Conservation (phyloP, 2,113 vertebrate species). For the Cyanoliseus patagonus region DNA sequence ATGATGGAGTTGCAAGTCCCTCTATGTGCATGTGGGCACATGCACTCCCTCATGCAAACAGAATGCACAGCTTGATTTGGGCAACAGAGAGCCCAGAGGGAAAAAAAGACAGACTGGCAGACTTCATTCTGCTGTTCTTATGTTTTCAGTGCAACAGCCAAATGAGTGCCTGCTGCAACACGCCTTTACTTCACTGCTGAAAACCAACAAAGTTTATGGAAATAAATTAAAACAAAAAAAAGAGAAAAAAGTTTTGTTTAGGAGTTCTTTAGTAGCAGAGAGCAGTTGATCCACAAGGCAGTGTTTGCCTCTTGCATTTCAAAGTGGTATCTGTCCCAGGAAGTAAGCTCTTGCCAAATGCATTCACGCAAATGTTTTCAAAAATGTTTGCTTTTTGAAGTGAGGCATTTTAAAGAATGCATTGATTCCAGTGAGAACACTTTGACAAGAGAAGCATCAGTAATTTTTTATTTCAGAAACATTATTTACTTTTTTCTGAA, state of each 20-base stretch:
- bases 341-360: background rate
- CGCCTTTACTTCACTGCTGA: background rate
- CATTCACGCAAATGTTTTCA: background rate
- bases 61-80: background rate
- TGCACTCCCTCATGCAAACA: background rate
- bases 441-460: background rate
- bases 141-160: background rate
- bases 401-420: background rate
- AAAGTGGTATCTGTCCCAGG: background rate
- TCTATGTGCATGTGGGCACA: background rate
- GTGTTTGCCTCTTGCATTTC: background rate
- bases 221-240: background rate
- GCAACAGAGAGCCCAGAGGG: background rate
- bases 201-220: background rate
- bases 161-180: background rate
- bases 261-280: background rate
- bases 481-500: background rate
- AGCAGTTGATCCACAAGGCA: background rate
- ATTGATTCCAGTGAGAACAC: background rate
- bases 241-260: background rate
- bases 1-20: background rate
- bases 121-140: background rate
- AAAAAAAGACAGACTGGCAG: background rate
- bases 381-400: background rate
- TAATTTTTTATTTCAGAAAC: background rate